Conservation (phyloP, 2,113 vertebrate genomes). For the Scomber scombrus region DNA sequence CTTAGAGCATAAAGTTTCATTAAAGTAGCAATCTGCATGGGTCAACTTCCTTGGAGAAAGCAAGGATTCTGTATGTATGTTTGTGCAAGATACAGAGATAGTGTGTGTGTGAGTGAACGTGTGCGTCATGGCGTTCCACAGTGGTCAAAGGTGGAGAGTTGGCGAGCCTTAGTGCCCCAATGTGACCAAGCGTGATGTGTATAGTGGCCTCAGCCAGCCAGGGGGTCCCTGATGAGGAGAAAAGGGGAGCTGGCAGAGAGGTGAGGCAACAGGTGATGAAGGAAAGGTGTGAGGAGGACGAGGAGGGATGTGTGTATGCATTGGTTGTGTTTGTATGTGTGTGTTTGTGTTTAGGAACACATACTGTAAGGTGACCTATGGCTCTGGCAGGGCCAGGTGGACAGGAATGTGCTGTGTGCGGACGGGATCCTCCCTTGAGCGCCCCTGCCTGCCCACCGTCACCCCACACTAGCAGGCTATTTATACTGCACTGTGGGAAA, state of each 20-base stretch:
- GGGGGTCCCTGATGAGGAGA: conserved; percentile 15
- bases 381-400: conserved; percentile 80
- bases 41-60: neutral
- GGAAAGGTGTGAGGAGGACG: conserved; percentile 58
- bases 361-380: conserved; percentile 79
- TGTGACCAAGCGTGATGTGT: conserved; percentile 36
- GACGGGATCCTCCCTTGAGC: conserved; percentile 77
- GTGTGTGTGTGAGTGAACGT: conserved; percentile 8
- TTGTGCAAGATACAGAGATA: conserved; percentile 35
- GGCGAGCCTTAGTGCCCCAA: conserved; percentile 17
- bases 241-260: conserved; percentile 35
- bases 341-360: conserved; percentile 35
- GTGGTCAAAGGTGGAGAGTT: conserved; percentile 67
- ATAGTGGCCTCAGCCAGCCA: conserved; percentile 17
- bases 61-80: neutral
- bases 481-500: conserved; percentile 87
- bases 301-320: neutral
- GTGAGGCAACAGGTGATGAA: conserved; percentile 60
- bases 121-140: conserved; percentile 56
- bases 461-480: conserved; percentile 81
- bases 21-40: neutral
- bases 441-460: conserved; percentile 72
- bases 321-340: neutral
- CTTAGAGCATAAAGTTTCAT: neutral
- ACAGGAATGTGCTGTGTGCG: conserved; percentile 82